phyloP scores from a whole-genome alignment of 2,888 invertebrate species.

The Limenitis camilla region DNA sequence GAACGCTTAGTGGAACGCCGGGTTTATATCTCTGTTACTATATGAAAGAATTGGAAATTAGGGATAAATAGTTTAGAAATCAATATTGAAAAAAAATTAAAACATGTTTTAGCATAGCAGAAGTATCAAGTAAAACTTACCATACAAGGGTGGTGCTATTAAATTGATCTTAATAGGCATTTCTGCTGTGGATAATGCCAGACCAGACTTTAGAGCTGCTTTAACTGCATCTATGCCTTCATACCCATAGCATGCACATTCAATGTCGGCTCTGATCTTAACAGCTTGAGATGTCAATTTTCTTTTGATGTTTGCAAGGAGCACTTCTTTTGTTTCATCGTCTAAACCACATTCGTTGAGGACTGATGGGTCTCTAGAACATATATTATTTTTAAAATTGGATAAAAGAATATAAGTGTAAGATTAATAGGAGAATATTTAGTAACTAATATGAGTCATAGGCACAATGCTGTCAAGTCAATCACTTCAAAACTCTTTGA shows the following conservation, averaged over 20 bases:
- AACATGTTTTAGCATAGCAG: no score
- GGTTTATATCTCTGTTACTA: no score
- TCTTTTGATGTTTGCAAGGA: slow-evolving; percentile 94
- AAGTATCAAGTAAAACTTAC: slow-evolving; percentile 51
- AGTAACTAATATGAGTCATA: no score
- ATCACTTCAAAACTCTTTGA: no score
- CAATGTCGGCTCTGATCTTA: slow-evolving; percentile 64
- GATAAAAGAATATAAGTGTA: no score
- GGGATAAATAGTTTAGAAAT: no score
- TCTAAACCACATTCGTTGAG: slow-evolving; percentile 97
- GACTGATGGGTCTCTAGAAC: slow-evolving; percentile 90
- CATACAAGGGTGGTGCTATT: slow-evolving; percentile 97
- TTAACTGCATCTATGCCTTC: slow-evolving; percentile 99
- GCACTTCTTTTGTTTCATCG: slow-evolving; percentile 91
- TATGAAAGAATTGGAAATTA: no score
- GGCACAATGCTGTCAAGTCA: no score
- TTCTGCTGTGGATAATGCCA: slow-evolving; percentile 92
- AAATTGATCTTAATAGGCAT: slow-evolving; percentile 98
- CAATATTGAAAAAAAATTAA: no score
- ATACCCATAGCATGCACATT: slow-evolving; percentile 78
- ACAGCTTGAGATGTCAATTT: slow-evolving; percentile 92
- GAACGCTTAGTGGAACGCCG: no score
- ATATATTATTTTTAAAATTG: background rate
- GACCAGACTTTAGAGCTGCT: slow-evolving; percentile 90
- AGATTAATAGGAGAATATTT: no score